Conservation (phyloP, 2,113 vertebrate species). For the Actinemys pallida region DNA sequence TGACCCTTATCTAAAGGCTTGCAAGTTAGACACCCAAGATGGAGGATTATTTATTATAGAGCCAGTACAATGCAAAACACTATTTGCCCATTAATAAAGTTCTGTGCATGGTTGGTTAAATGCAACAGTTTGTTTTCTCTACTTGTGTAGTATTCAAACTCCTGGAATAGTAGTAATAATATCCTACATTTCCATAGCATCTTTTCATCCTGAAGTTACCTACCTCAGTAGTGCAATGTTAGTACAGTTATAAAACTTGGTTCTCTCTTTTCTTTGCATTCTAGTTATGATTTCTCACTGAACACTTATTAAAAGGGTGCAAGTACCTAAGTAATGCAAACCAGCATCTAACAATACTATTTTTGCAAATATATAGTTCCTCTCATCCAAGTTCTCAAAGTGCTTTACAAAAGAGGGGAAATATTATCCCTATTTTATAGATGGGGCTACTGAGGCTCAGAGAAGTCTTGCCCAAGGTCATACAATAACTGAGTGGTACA, state of each 20-base stretch:
- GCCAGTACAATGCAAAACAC: background rate
- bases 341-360: background rate
- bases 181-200: background rate
- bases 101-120: background rate
- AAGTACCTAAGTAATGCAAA: background rate
- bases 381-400: background rate
- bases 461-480: background rate
- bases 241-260: background rate
- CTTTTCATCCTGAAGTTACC: background rate
- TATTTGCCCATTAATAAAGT: background rate
- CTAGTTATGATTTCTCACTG: background rate
- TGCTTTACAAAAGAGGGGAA: background rate
- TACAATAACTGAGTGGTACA: no score
- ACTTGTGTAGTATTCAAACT: background rate
- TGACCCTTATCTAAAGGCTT: background rate
- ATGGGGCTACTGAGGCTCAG: background rate
- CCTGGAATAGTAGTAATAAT: background rate
- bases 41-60: background rate
- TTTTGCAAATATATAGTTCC: background rate
- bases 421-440: background rate
- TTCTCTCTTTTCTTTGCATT: background rate
- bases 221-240: background rate
- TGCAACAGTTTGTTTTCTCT: background rate
- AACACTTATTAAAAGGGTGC: background rate
- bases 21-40: background rate